A percentile compares a stretch with the other conserved stretches of the same genome.
Conservation (phyloP, 2,888 invertebrate genomes). For the Spilosoma lubricipeda region DNA sequence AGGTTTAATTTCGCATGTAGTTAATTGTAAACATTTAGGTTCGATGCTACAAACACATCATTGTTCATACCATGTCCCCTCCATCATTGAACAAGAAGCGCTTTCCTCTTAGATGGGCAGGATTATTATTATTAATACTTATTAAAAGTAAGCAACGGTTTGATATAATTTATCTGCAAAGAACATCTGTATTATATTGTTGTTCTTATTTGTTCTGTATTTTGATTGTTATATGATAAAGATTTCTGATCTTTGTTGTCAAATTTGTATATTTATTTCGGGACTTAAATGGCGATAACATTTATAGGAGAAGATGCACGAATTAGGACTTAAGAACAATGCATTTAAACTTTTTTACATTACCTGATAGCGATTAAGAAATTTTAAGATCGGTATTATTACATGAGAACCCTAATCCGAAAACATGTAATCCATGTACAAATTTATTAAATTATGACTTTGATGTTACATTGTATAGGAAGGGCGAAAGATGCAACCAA, state of each 20-base stretch:
- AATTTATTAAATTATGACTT: background rate
- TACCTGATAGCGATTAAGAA: background rate
- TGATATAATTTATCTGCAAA: conserved; percentile 29
- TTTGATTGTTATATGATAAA: background rate
- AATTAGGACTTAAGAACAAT: background rate
- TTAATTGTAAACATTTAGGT: conserved; percentile 34
- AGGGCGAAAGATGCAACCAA: conserved; percentile 2
- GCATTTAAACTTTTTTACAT: background rate
- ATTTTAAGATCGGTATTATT: background rate
- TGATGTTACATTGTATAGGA: conserved; percentile 9
- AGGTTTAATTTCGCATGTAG: conserved; percentile 33
- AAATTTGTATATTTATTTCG: background rate
- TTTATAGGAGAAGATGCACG: background rate
- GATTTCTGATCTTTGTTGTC: background rate
- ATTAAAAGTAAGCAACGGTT: conserved; percentile 38
- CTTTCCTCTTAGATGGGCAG: conserved; percentile 29
- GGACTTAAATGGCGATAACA: background rate
- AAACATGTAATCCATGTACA: no score
- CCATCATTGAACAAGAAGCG: conserved; percentile 16
- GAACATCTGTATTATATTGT: conserved; percentile 32
- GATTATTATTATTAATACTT: conserved; percentile 18
- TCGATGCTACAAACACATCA: conserved; percentile 51
- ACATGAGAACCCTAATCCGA: background rate
- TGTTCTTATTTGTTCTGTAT: background rate
- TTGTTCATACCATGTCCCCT: conserved; percentile 47